Base-by-base conservation (phyloP, 1,140 invertebrate species). In the Bombus haemorrhoidalis region DNA sequence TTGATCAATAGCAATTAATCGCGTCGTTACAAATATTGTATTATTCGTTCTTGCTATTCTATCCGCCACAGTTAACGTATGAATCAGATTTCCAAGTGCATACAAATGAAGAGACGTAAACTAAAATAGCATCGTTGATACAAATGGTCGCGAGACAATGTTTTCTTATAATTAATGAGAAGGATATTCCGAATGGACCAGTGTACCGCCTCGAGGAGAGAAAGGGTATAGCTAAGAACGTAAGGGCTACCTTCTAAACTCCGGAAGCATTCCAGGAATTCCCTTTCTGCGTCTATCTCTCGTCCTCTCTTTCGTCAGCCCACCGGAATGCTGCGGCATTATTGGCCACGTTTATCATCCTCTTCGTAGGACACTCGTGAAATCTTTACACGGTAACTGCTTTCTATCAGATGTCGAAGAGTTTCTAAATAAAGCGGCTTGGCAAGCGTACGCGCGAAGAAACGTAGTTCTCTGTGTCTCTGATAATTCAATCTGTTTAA, bases 141-240 rank as follows among this genome's bases (percentile, higher is more conserved):
- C 79, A 81, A 88, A 89, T 86, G 89, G 81, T 87, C 89, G 78
- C 87, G 68, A 91, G 92, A 93, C 91, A 93, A 94, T 94, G 93
- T 95, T 93, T 94, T 94, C 92, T 94, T 94, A 93, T 95, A 95
- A 94, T 95, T 95, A 95, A 95, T 94, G 93, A 94, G 93, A 86
- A 91, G 86, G 90, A 88, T 85, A 90, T 91, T 81, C 80, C 92
- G 92, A 94, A 94, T 94, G 92, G 92, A 94, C 92, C 91, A 72
- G 91, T 93, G 89, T 92, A 93, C 83, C 91, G 92, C 93, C 92
- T 87, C 84, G 89, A 93, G 92, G 88, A 91, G 89, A 86, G 91
- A 93, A 94, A 94, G 92, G 92, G 92, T 93, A 79, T 85, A 94
- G 86, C 91, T 93, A 93, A 93, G 93, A 93, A 93, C 93, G 75